phyloP scores from a whole-genome alignment of 2,888 invertebrate species.

The Luffia ferchaultella region DNA sequence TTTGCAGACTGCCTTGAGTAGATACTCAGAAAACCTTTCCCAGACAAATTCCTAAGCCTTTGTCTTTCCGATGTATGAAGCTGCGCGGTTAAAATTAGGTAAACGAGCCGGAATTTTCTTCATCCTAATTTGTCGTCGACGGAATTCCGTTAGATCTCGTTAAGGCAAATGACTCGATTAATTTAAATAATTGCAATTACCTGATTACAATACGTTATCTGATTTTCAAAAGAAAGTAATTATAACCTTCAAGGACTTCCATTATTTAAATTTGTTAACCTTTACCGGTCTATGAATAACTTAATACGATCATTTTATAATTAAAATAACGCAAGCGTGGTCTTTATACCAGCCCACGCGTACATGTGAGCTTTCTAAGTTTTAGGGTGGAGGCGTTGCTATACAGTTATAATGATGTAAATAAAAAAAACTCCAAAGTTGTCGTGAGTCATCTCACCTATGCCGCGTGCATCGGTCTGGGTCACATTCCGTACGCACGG shows the following conservation, averaged over 20 bases:
- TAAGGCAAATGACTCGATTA: not conserved
- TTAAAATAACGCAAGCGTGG: too few species aligned
- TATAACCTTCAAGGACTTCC: too few species aligned
- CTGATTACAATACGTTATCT: not conserved
- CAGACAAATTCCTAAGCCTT: not conserved
- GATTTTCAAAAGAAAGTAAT: too few species aligned
- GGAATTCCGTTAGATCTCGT: not conserved
- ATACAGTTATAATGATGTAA: too few species aligned
- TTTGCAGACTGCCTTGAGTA: not conserved
- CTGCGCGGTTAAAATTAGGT: not conserved
- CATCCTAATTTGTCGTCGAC: not conserved
- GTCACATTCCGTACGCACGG: slow-evolving; percentile 51
- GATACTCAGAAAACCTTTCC: not conserved
- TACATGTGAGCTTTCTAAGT: slow-evolving; percentile 29
- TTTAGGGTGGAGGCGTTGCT: not conserved
- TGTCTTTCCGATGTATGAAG: not conserved
- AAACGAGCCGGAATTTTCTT: not conserved
- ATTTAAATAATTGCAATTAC: not conserved
- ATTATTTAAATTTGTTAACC: too few species aligned
- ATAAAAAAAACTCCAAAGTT: too few species aligned
- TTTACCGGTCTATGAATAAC: too few species aligned
- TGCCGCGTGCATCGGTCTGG: slow-evolving; percentile 31
- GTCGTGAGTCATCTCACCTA: not conserved
- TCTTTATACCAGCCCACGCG: not conserved
- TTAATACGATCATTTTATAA: too few species aligned